Evolutionary conservation across 2,888 invertebrate genomes (phyloP).

Genomic region (Noctuana brunneofusca): DNA sequence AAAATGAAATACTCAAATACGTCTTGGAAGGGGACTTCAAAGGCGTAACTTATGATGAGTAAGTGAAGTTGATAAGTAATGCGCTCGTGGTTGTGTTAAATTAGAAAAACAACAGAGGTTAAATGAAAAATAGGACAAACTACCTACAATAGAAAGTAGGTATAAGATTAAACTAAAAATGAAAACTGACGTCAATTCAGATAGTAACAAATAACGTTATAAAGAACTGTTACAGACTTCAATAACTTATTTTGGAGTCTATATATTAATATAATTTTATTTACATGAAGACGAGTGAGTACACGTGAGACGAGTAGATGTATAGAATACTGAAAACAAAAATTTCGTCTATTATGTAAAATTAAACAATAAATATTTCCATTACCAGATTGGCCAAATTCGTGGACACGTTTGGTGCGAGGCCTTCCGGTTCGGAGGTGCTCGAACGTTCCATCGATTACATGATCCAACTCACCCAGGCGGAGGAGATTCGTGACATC

Average conservation of each 20-base stretch:
- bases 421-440: slow-evolving; percentile 84
- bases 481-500: slow-evolving; percentile 80
- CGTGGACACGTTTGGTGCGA: slow-evolving; percentile 83
- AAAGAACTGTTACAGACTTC: too few relatives aligned
- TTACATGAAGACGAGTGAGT: too few relatives aligned
- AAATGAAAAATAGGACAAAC: neutral
- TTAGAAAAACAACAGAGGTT: neutral
- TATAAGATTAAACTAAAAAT: neutral
- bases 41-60: slow-evolving; percentile 82
- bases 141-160: neutral
- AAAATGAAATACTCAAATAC: slow-evolving; percentile 77
- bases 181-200: too few relatives aligned
- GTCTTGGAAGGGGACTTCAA: slow-evolving; percentile 79
- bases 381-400: slow-evolving; percentile 68
- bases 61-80: slow-evolving; percentile 44
- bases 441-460: slow-evolving; percentile 88
- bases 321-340: neutral
- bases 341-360: neutral
- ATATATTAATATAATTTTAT: too few relatives aligned
- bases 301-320: neutral
- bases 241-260: too few relatives aligned
- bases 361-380: neutral
- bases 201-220: too few relatives aligned
- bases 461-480: slow-evolving; percentile 71
- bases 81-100: neutral